Base-by-base conservation (phyloP, 2,888 invertebrate genomes). In the Dichetophora obliterata region DNA sequence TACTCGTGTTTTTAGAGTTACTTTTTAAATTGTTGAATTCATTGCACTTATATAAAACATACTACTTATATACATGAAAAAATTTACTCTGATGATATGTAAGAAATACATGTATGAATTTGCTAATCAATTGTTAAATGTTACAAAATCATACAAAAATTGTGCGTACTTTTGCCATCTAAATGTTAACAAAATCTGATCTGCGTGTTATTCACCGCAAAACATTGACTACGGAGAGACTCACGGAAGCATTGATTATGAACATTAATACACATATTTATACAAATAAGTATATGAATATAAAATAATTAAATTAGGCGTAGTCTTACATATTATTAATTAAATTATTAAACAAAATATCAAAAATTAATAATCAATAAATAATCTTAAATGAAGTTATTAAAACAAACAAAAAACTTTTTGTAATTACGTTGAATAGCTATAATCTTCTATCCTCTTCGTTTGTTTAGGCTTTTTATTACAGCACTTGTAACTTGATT, bases 281-380 rank as follows among this genome's bases (percentile, higher is more conserved):
- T 54, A 70, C 54, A 57, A n/a, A 19, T 22, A 52, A 24, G 27
- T 68, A 70, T 54, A 19, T 70, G 31, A 31, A 31, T n/a, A 31
- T 31, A 31, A 70, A 27, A 43, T 59, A 71, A 59, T 31, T 24
- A 19, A 43, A 43, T 11, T 43, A 43, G 43, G 43, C 43, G 43
- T 43, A 43, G 43, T 43, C 43, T 43, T 69, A 63, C 61, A 31
- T 63, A 73, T 73, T 68, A 68, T 68, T 68, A 68, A 68, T 50
- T 73, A 73, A 73, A 24, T 73, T 59, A 71, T 59, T 48, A 50
- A 68, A 68, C 50, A 22, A 50, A 72, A 59, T 72, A 72, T 72
- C 61, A 59, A 72, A 59, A 72, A 19, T 61, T n/a, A 73, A 73
- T 71, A 71, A 59, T 59, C 71, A 71, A 71, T 71, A 73, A 66